Percentiles rank a stretch among this genome's conserved stretches.
Evolutionary conservation across 64 coral and sea anemone species (phyloP).

Genomic region (Stichodactyla helianthus): DNA sequence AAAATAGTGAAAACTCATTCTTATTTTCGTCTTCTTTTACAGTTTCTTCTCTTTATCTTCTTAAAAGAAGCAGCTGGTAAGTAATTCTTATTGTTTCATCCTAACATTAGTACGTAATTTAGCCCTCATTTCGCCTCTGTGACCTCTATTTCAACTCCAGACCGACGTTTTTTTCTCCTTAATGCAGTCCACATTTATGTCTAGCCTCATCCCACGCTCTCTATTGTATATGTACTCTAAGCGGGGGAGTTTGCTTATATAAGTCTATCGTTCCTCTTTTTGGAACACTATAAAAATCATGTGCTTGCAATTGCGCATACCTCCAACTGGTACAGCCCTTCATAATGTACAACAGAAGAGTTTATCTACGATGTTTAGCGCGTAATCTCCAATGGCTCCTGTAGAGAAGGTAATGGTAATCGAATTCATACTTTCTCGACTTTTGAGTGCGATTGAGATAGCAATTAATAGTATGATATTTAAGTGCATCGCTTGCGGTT

Average conservation of each 20-base stretch:
- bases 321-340: neutral
- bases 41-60: neutral
- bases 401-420: neutral
- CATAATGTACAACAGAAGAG: neutral
- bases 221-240: neutral
- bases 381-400: neutral
- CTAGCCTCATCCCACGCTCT: neutral
- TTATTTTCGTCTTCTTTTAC: neutral
- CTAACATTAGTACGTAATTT: neutral
- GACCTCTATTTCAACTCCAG: neutral
- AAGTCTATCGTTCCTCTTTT: neutral
- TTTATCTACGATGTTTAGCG: neutral
- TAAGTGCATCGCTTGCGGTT: neutral
- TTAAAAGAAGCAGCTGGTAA: neutral
- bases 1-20: neutral
- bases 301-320: neutral
- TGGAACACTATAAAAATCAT: neutral
- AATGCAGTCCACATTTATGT: neutral
- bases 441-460: neutral
- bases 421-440: neutral
- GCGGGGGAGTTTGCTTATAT: slow-evolving; percentile 5
- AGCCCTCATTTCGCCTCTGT: neutral
- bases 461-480: neutral
- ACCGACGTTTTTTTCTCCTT: neutral
- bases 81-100: neutral